phyloP scores from a whole-genome alignment of 2,797 vertebrate species.

The Malacoraja senta region DNA sequence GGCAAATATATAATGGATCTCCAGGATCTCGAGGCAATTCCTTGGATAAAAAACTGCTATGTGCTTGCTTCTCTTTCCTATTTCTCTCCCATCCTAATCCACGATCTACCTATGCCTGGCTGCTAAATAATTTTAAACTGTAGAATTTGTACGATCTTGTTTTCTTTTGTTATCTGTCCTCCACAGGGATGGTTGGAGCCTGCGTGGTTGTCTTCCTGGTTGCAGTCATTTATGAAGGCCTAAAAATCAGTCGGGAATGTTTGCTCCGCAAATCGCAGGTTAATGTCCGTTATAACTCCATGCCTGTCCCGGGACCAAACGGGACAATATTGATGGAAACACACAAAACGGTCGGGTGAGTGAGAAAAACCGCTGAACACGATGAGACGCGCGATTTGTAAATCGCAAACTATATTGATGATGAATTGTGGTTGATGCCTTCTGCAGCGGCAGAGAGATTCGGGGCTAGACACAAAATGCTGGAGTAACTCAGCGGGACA shows the following conservation, averaged over 20 bases:
- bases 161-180: not conserved
- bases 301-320: slow-evolving; percentile 87
- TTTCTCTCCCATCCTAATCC: not conserved
- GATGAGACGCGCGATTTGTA: not conserved
- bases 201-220: slow-evolving; percentile 85
- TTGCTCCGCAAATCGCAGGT: slow-evolving; percentile 87
- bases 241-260: slow-evolving; percentile 85
- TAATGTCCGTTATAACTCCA: slow-evolving; percentile 95
- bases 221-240: slow-evolving; percentile 85
- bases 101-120: not conserved
- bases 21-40: not conserved
- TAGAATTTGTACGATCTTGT: not conserved
- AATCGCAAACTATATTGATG: not conserved
- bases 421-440: not conserved
- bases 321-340: slow-evolving; percentile 93
- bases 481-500: no score
- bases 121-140: not conserved
- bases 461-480: no score
- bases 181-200: slow-evolving; percentile 83
- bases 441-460: not conserved
- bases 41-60: not conserved
- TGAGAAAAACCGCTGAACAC: not conserved
- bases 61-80: not conserved
- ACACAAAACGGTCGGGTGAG: slow-evolving; percentile 94
- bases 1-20: no score